Base-by-base conservation (phyloP, 1,140 invertebrate species). In the Brachystomella parvula region DNA sequence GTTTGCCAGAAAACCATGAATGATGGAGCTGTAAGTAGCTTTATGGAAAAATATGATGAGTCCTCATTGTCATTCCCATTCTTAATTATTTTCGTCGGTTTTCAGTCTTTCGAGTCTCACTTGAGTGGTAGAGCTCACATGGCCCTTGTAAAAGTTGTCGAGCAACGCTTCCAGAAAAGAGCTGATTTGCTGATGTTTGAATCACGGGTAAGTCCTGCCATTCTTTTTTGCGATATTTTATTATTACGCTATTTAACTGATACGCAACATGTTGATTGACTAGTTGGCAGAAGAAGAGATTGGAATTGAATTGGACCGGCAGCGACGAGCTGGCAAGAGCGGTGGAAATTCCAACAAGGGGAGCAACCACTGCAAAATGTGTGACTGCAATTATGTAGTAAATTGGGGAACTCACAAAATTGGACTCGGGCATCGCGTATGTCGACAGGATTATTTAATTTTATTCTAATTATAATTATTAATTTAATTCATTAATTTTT, bases 291-390 rank as follows among this genome's bases (percentile, higher is more conserved):
- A 73, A 63, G 71, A 73, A 26, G 71, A 73, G 49, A 68, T 70
- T 64, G 66, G 64, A 19, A 57, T 73, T 17, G 71, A 73, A 61
- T 63, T 63, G 64, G 71, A 73, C 2, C 61, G 71, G 2, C 68
- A 66, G 47, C 58, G 66, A 3, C 47, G 71, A 61, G 68, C 71
- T 47, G 69, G 69, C 1, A 73, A 73, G 57, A 33, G 47, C 3
- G 47, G 32, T 2, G 56, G 64, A 35, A 58, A 47, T 32, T 61
- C 61, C 47, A 71, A 67, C 35, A 61, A 61, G 19, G 61, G 44
- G 15, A 69, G 67, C 49, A 70, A 68, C 47, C 67, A 65, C 35
- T 73, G 71, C 64, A 73, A 73, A 63, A 73, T 73, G 71, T 73
- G 71, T 39, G 68, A 69, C 47, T 73, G 71, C 31, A 73, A 69